Base-by-base conservation (phyloP, 2,797 vertebrate species). In the Fistularia commersonii region DNA sequence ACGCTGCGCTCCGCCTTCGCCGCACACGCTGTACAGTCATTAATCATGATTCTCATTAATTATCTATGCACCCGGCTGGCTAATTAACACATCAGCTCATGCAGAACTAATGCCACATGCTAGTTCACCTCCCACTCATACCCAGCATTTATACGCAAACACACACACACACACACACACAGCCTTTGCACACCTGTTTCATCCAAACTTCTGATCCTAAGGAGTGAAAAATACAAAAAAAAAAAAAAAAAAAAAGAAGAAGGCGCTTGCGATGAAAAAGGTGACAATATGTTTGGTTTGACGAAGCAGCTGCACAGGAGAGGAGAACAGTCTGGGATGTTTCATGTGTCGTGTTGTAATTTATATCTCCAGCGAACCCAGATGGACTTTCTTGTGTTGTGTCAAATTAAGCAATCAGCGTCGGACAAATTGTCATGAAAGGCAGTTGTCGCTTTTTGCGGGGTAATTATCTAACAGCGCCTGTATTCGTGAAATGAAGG, bases 41-140 rank as follows among this genome's bases (percentile, higher is more conserved):
- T 89, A 88, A 89, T 89, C 86, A 88, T 82, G 84, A 83, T 83
- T 85, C 86, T 87, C 84, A 84, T 88, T 87, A 85, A 90, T 89
- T 88, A 89, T 89, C 86, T 78, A 80, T 76, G 78, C 80, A 57
- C 77, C 76, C 70, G 74, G 82, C 80, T 83, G 73, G 73, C 80
- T 90, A 88, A 90, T 91, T 89, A 90, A 87, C 84, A 86, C 86
- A 86, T 90, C 86, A 88, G 82, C 82, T 89, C 79, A 81, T 79
- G 87, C 89, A 84, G 79, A 83, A 86, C 85, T 85, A 87, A 87
- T 79, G 68, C 79, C 57, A 75, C 76, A 69, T 76, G 77, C 85
- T 82, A 83, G 82, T 80, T 82, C 76, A 60, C 78, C 80, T 69
- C 77, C 73, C 74, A 74, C 78, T 72, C 77, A 58, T 72, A 56